Base-by-base conservation (phyloP, 2,888 invertebrate species). In the Rhingia rostrata region DNA sequence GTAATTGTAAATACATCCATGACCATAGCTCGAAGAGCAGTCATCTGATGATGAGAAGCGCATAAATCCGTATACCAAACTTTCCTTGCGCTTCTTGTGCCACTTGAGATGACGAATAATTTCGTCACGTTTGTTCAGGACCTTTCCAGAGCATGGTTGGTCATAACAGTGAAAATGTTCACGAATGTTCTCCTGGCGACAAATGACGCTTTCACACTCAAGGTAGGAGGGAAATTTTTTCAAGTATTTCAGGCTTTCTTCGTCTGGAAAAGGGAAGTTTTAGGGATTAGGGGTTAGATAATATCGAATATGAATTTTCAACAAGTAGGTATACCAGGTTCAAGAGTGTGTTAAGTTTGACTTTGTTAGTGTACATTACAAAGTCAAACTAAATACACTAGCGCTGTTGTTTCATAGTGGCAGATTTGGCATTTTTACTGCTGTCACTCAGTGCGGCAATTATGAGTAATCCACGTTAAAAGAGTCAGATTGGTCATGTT, bases 21-120 rank as follows among this genome's bases (percentile, higher is more conserved):
- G 88, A 0, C 93, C 93, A 91, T 97, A 97, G 82, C 96, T 93
- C 86, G 97, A 96, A 2, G 96, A 95, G 91, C 99, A 99, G 92
- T 98, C 98, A 91, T 99, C 99, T 86, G 97, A 94, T 0, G 99
- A 98, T 67, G 98, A 98, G 91, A 98, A 99, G 69, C 98, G 93
- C 93, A 91, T 89, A 64, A 92, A 92, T 2, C 99, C 99, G 89
- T 99, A 97, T 87, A 98, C 97, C 41, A 99, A 92, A 5, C 98
- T 98, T 91, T 99, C 99, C 89, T 98, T 98, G 2, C 99, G 94
- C 92, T 99, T 99, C 93, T 98, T 98, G 93, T 99, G 99, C 99
- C 99, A 99, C 93, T 99, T 99, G 90, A 98, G 97, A 92, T 99
- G 99, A 49, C 99, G 94, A 86, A 99, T 98, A 96, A 99, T 99